Base-by-base conservation (phyloP, 2,797 vertebrate genomes). In the Psittacula derbiana region DNA sequence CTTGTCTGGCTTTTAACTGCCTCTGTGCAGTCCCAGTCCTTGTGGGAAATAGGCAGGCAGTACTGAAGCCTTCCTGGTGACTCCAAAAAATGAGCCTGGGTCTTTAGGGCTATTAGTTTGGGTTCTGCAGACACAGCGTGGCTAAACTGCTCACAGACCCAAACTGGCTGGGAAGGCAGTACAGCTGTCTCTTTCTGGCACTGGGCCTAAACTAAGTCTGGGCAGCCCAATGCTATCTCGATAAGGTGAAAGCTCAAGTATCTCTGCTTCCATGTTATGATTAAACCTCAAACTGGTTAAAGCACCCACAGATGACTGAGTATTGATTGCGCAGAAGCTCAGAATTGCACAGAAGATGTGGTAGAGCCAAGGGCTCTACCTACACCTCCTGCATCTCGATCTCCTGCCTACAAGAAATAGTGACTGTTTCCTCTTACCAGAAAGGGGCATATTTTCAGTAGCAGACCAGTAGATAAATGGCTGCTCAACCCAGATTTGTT, bases 141-240 rank as follows among this genome's bases (percentile, higher is more conserved):
- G 79, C 87, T 91, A 16, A 91, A 78, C 57, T 78, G 49, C 87
- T 91, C n/a, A 2, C 60, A 83, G 87, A 44, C 18, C 67, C 52
- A n/a, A 46, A 75, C 65, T 96, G 94, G 75, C 85, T 78, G 44
- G 33, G 43, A 90, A 91, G 41, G 47, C 52, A 80, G 61, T 43
- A 89, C 93, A 93, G 87, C 75, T 95, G 91, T 55, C 41, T 66
- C 70, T 83, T 52, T 38, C 55, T 93, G 94, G 94, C 75, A 23
- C 4, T 23, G 5, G 5, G 49, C 84, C 94, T 74, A n/a, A 89
- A 52, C 60, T 60, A 85, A 83, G 44, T 12, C 27, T 25, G 30
- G 33, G 65, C 20, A 2, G 71, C 57, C 67, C 64, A 60, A 0
- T 2, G 14, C 27, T 78, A 65, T 61, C 81, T 87, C 64, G 4